A percentile compares a stretch with the other conserved stretches of the same genome.
Evolutionary conservation across 2,888 invertebrate species (phyloP).

Genomic region (Cantharis rustica): DNA sequence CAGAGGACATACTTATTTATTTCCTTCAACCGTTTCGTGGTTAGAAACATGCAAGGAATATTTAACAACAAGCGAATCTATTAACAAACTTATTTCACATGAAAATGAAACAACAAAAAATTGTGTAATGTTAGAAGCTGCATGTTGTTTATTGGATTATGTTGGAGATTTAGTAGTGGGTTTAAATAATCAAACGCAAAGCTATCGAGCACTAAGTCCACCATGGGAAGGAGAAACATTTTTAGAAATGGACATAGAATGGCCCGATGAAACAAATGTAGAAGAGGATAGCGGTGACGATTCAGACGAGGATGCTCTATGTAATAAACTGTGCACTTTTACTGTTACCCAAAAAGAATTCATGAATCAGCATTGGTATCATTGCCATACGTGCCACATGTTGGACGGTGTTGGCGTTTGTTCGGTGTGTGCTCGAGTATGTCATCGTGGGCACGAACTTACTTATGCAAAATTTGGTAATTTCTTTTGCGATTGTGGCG

Average conservation of each 20-base stretch:
- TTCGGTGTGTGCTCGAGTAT: slow-evolving; percentile 95
- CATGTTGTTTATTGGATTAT: slow-evolving; percentile 84
- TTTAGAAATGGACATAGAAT: slow-evolving; percentile 78
- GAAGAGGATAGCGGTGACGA: slow-evolving; percentile 95
- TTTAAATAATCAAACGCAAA: slow-evolving; percentile 47
- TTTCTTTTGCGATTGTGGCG: slow-evolving; percentile 99
- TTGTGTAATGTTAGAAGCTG: slow-evolving; percentile 69
- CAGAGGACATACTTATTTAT: slow-evolving; percentile 77
- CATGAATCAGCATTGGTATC: slow-evolving; percentile 98
- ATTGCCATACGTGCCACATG: slow-evolving; percentile 99
- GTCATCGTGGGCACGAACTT: slow-evolving; percentile 95
- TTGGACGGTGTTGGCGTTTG: slow-evolving; percentile 98
- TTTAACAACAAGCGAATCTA: slow-evolving; percentile 61
- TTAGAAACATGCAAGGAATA: slow-evolving; percentile 72
- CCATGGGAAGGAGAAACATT: slow-evolving; percentile 83
- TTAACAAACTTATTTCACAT: slow-evolving; percentile 60
- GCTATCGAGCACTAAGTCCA: slow-evolving; percentile 63
- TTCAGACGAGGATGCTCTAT: slow-evolving; percentile 90
- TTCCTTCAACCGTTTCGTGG: slow-evolving; percentile 82
- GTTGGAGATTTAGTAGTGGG: slow-evolving; percentile 75
- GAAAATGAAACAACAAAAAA: slow-evolving; percentile 57
- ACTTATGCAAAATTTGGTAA: slow-evolving; percentile 98
- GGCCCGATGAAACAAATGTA: slow-evolving; percentile 86
- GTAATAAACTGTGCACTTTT: slow-evolving; percentile 93
- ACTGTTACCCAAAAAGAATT: slow-evolving; percentile 97